Evolutionary conservation across 1,140 invertebrate genomes (phyloP).

Genomic region (Argopecten irradians): DNA sequence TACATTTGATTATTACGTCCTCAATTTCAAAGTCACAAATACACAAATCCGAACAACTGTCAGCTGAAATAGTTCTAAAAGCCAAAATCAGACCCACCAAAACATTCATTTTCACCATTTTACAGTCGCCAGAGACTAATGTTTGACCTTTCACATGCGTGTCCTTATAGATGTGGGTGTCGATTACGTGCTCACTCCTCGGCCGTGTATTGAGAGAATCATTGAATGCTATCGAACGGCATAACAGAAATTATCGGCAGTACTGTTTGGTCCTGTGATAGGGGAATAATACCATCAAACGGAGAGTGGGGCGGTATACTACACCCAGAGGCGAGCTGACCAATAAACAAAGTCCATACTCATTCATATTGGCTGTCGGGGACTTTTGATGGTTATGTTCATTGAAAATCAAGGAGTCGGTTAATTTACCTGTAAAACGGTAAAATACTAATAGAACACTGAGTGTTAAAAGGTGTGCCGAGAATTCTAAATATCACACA

Average conservation of each 20-base stretch:
- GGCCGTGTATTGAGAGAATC: background rate
- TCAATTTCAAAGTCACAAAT: background rate
- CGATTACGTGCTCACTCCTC: background rate
- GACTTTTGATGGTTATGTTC: background rate
- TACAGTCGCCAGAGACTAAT: background rate
- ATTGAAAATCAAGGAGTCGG: background rate
- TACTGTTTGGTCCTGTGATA: background rate
- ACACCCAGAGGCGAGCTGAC: constrained; percentile 5
- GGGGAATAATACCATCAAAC: background rate
- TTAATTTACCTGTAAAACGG: background rate
- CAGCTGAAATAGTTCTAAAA: background rate
- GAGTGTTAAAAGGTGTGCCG: no score
- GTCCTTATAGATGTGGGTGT: background rate
- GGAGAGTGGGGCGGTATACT: background rate
- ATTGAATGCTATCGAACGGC: constrained; percentile 9
- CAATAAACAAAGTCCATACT: background rate
- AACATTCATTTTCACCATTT: background rate
- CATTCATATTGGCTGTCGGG: background rate
- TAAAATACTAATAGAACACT: no score
- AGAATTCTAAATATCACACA: no score
- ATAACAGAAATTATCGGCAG: background rate
- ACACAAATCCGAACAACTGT: background rate
- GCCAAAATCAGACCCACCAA: background rate
- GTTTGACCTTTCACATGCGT: background rate
- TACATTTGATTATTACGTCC: background rate